A percentile compares a stretch with the other conserved stretches of the same genome.
Evolutionary conservation across 2,888 invertebrate species (phyloP).

Genomic region (Parthenolecanium corni): DNA sequence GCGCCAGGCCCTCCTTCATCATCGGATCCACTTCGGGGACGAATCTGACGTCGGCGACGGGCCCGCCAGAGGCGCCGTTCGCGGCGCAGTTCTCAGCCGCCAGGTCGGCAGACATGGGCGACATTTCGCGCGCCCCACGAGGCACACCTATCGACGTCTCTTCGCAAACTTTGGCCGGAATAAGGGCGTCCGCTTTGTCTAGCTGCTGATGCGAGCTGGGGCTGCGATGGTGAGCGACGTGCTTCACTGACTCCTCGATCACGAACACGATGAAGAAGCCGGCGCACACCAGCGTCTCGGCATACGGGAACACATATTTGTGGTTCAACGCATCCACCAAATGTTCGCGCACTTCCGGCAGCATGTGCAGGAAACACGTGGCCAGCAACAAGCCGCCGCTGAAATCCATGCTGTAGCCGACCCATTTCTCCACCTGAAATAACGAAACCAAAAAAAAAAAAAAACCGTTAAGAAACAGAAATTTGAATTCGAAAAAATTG

Average conservation of each 20-base stretch:
- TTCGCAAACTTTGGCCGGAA: slow-evolving; percentile 1
- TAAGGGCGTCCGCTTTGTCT: slow-evolving; percentile 11
- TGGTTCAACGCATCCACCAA: slow-evolving; percentile 35
- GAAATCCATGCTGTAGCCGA: slow-evolving; percentile 37
- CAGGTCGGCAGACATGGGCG: slow-evolving; percentile 1
- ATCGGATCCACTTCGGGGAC: slow-evolving; percentile 9
- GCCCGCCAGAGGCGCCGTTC: neutral
- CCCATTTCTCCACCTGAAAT: slow-evolving; percentile 30
- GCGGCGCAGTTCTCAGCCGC: neutral
- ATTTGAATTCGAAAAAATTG: too few species aligned
- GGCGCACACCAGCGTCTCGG: slow-evolving; percentile 43
- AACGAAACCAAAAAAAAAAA: neutral
- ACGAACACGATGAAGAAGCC: slow-evolving; percentile 48
- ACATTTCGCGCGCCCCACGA: slow-evolving; percentile 8
- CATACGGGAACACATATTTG: slow-evolving; percentile 38
- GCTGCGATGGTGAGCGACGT: neutral
- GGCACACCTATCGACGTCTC: neutral
- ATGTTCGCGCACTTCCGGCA: slow-evolving; percentile 44
- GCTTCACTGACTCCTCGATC: slow-evolving; percentile 42
- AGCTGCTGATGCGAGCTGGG: neutral
- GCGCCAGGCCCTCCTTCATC: slow-evolving; percentile 22
- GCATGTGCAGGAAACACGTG: slow-evolving; percentile 48
- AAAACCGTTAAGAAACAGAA: too few species aligned
- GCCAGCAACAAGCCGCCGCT: slow-evolving; percentile 48
- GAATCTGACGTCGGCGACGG: neutral